Evolutionary conservation across 2,888 invertebrate genomes (phyloP).

Genomic region (Campoletis raptor): DNA sequence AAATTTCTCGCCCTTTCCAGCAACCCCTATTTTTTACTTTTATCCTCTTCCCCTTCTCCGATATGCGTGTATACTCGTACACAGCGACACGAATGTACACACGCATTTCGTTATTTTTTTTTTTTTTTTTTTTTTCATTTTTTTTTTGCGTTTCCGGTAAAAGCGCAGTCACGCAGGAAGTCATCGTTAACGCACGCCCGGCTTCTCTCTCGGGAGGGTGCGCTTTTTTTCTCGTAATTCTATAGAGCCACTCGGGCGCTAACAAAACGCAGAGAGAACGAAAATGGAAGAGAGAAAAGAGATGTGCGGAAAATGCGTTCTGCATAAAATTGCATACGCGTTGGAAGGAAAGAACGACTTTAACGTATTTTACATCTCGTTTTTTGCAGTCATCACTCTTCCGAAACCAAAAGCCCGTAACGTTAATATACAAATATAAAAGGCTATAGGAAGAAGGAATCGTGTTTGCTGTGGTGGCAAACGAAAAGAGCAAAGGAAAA

Average conservation of each 20-base stretch:
- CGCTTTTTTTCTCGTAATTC: conserved; percentile 24
- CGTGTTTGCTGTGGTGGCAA: conserved; percentile 46
- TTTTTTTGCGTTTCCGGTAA: conserved; percentile 44
- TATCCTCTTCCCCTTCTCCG: background rate
- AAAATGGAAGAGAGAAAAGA: background rate
- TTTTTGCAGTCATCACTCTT: conserved; percentile 41
- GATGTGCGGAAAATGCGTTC: conserved; percentile 26
- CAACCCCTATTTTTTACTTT: background rate
- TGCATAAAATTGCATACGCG: conserved; percentile 47
- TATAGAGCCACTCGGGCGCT: conserved; percentile 36
- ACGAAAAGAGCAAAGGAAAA: conserved; percentile 18
- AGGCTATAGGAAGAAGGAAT: conserved; percentile 49
- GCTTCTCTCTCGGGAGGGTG: conserved; percentile 10
- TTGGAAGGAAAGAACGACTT: conserved; percentile 4
- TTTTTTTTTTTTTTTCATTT: conserved; percentile 9
- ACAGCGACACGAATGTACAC: background rate
- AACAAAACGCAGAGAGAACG: conserved; percentile 8
- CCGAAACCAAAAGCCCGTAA: conserved; percentile 29
- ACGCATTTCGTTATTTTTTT: conserved; percentile 15
- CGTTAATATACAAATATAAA: background rate
- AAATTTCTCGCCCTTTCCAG: background rate
- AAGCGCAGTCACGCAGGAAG: conserved; percentile 54
- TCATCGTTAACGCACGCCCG: conserved; percentile 48
- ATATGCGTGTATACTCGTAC: background rate
- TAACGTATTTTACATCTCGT: conserved; percentile 11